phyloP scores from a whole-genome alignment of 2,888 invertebrate genomes.

The Pherbina coryleti region DNA sequence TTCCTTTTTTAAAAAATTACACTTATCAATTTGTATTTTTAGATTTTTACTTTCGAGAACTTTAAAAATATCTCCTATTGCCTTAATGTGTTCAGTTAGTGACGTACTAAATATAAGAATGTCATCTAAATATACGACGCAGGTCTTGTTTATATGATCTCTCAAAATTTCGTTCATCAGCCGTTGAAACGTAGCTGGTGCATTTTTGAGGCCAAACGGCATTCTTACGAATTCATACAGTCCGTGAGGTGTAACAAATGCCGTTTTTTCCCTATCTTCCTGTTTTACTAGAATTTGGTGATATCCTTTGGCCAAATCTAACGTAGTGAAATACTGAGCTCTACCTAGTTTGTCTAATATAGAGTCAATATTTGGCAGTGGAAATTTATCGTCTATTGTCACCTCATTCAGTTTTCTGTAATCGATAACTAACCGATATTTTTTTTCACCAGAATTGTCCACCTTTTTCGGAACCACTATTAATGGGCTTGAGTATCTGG shows the following conservation, averaged over 20 bases:
- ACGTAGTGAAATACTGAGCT: slow-evolving; percentile 29
- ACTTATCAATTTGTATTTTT: slow-evolving; percentile 36
- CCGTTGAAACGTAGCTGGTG: slow-evolving; percentile 38
- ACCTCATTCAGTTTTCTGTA: too few relatives aligned
- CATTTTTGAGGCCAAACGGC: slow-evolving; percentile 44
- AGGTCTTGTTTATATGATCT: slow-evolving; percentile 32
- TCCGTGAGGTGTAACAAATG: slow-evolving; percentile 46
- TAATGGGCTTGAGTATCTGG: too few relatives aligned
- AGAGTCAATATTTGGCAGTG: too few relatives aligned
- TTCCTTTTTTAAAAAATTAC: not conserved
- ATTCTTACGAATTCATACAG: slow-evolving; percentile 47
- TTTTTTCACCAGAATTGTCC: too few relatives aligned
- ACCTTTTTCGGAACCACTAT: too few relatives aligned
- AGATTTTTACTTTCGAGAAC: slow-evolving; percentile 9
- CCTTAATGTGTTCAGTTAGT: slow-evolving; percentile 31
- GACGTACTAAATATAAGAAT: slow-evolving; percentile 35
- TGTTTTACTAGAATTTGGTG: slow-evolving; percentile 56
- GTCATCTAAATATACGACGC: slow-evolving; percentile 36
- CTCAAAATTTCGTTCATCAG: slow-evolving; percentile 36
- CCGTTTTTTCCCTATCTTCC: slow-evolving; percentile 46
- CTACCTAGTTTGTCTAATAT: too few relatives aligned
- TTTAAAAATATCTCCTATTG: slow-evolving; percentile 25
- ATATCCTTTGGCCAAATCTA: slow-evolving; percentile 57
- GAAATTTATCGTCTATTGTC: too few relatives aligned
- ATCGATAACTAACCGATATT: too few relatives aligned